phyloP scores from a whole-genome alignment of 2,888 invertebrate genomes.

The Platycheirus rosarum region DNA sequence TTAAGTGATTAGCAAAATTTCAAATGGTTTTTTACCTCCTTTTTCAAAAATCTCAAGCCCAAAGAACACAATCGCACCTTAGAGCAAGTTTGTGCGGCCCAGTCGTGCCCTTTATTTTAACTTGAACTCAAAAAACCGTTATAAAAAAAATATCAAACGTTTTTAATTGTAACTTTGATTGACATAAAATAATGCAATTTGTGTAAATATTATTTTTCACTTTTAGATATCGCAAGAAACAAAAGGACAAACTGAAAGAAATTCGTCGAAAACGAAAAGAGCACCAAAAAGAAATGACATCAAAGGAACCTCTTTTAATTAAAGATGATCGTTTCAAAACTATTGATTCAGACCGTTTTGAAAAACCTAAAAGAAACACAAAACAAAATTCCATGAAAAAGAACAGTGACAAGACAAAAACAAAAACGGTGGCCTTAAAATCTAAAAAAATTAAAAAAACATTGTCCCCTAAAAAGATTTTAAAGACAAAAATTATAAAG shows the following conservation, averaged over 20 bases:
- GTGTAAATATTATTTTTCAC: no score
- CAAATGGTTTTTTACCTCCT: no score
- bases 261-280: conserved; percentile 78
- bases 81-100: no score
- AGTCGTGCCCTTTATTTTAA: no score
- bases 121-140: no score
- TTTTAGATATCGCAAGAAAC: conserved; percentile 79
- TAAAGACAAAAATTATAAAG: conserved; percentile 46
- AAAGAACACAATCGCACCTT: no score
- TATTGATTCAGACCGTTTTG: conserved; percentile 78
- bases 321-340: conserved; percentile 81
- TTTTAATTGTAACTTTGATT: no score
- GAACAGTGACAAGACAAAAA: conserved; percentile 4
- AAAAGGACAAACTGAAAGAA: conserved; percentile 80
- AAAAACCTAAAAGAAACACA: conserved; percentile 76
- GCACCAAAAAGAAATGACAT: conserved; percentile 75
- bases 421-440: neutral
- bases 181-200: no score
- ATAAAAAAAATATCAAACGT: no score
- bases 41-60: no score
- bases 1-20: no score
- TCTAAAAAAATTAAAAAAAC: conserved; percentile 45
- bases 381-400: conserved; percentile 32
- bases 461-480: conserved; percentile 5
- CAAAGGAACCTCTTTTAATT: conserved; percentile 75